Percentiles rank a stretch among this genome's conserved stretches.
phyloP scores from a whole-genome alignment of 1,140 invertebrate species.

The Steinernema feltiae region DNA sequence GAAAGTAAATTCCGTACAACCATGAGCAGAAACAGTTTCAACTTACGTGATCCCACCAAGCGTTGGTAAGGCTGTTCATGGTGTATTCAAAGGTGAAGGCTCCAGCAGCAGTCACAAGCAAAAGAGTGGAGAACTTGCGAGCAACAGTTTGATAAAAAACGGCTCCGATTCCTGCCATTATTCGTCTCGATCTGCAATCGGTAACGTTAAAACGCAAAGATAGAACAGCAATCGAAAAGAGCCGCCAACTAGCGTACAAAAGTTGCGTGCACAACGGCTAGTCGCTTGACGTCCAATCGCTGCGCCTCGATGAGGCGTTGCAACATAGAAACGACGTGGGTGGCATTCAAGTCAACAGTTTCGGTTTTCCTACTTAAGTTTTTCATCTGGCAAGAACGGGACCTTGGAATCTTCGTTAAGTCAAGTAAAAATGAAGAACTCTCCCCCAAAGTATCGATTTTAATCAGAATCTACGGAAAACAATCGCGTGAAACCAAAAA shows the following conservation, averaged over 20 bases:
- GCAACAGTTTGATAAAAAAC: slow-evolving; percentile 28
- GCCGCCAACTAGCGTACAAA: not conserved
- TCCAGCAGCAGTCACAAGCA: slow-evolving; percentile 28
- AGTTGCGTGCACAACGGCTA: not conserved
- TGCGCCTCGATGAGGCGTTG: too few species aligned
- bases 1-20: not conserved
- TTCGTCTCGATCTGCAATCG: slow-evolving; percentile 10
- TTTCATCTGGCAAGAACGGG: too few species aligned
- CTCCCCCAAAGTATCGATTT: too few species aligned
- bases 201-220: not conserved
- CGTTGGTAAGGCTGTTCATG: slow-evolving; percentile 27
- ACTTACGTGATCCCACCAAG: slow-evolving; percentile 36
- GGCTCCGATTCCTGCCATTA: slow-evolving; percentile 27
- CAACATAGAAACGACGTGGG: not conserved
- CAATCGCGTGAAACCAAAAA: too few species aligned
- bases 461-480: too few species aligned
- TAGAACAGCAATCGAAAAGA: not conserved
- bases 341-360: too few species aligned
- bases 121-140: slow-evolving; percentile 38
- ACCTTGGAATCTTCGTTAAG: too few species aligned
- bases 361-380: too few species aligned
- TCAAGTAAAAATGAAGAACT: too few species aligned
- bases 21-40: not conserved
- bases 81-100: slow-evolving; percentile 33
- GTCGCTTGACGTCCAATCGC: too few species aligned